Conservation (phyloP, 2,113 vertebrate genomes). For the Gracilinanus agilis region DNA sequence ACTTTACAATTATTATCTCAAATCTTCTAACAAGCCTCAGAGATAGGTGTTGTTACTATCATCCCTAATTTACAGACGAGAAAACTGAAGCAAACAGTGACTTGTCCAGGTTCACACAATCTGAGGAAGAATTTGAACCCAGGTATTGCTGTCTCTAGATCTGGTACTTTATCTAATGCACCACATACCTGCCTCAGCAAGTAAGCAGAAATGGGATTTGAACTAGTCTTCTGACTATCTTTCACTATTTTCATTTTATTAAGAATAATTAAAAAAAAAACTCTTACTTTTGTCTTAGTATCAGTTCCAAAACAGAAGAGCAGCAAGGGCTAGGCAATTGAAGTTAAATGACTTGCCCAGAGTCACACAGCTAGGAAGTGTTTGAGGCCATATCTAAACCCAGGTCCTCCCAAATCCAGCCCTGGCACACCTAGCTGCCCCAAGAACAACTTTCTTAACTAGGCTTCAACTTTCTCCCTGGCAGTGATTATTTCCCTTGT, state of each 20-base stretch:
- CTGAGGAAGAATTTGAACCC: background rate
- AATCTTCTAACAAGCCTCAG: background rate
- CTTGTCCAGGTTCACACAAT: background rate
- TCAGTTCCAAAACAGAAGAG: no score
- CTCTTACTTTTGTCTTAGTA: no score
- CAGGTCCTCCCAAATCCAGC: no score
- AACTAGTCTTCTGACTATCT: background rate
- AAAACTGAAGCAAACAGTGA: background rate
- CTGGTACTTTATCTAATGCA: background rate
- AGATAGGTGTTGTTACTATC: background rate
- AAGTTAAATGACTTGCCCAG: no score
- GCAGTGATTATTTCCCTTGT: conserved; percentile 21
- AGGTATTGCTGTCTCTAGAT: background rate
- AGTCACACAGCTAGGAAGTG: no score
- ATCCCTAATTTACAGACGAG: background rate
- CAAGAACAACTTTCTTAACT: background rate
- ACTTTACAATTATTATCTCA: background rate
- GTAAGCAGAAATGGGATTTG: background rate
- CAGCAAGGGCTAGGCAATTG: no score
- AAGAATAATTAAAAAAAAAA: no score
- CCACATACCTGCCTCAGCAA: background rate
- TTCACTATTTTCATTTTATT: background rate
- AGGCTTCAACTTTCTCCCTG: conserved; percentile 20
- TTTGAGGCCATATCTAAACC: no score
- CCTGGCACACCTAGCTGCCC: no score